phyloP scores from a whole-genome alignment of 2,888 invertebrate species.

The Miltochrista miniata region DNA sequence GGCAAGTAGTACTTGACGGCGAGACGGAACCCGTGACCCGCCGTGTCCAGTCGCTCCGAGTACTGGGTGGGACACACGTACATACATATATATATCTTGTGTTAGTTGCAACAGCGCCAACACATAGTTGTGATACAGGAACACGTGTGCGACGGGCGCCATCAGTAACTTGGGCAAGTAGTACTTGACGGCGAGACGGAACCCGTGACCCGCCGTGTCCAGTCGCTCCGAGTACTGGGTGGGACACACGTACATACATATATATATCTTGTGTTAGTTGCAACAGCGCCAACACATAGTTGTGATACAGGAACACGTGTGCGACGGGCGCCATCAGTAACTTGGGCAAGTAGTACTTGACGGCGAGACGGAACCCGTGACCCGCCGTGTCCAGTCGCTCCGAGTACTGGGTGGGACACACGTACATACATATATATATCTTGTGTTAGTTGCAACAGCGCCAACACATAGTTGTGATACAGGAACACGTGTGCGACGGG shows the following conservation, averaged over 20 bases:
- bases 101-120: conserved; percentile 92
- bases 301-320: conserved; percentile 97
- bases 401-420: too few relatives aligned
- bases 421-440: too few relatives aligned
- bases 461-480: conserved; percentile 96
- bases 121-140: conserved; percentile 97
- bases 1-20: conserved; percentile 98
- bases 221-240: conserved; percentile 87
- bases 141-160: conserved; percentile 96
- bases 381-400: conserved; percentile 92
- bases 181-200: conserved; percentile 97
- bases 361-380: conserved; percentile 96
- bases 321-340: conserved; percentile 95
- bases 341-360: conserved; percentile 97
- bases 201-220: conserved; percentile 95
- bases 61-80: too few relatives aligned
- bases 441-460: conserved; percentile 91
- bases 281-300: conserved; percentile 93
- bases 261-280: conserved; percentile 92
- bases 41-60: conserved; percentile 88
- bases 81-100: too few relatives aligned
- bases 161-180: conserved; percentile 96
- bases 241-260: too few relatives aligned
- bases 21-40: conserved; percentile 96
- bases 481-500: conserved; percentile 97